Evolutionary conservation across 1,140 invertebrate species (phyloP).

Genomic region (Zaprionus africanus): DNA sequence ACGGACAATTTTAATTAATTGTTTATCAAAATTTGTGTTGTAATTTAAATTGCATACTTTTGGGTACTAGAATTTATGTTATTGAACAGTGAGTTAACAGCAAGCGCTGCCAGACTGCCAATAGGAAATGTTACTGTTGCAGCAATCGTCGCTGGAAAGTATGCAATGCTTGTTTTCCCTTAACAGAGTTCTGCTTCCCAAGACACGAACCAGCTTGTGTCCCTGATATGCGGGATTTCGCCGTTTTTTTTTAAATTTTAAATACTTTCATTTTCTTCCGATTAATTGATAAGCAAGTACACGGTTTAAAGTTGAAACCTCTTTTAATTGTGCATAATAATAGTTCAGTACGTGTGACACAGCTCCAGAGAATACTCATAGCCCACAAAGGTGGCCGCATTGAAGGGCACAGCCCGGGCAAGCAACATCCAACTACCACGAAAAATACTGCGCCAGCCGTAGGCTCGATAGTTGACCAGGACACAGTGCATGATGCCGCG

Average conservation of each 20-base stretch:
- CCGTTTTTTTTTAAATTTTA: too few species aligned
- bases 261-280: too few species aligned
- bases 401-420: constrained; percentile 89
- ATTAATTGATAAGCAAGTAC: too few species aligned
- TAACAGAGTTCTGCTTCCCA: too few species aligned
- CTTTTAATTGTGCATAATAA: background rate
- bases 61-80: constrained; percentile 7
- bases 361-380: constrained; percentile 86
- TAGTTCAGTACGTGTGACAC: constrained; percentile 58
- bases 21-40: background rate
- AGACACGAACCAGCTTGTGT: background rate
- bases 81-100: background rate
- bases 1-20: background rate
- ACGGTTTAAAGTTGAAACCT: constrained; percentile 18
- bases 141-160: too few species aligned
- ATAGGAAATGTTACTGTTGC: background rate
- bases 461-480: constrained; percentile 85
- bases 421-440: constrained; percentile 87
- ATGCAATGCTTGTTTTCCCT: too few species aligned
- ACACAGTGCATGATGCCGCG: constrained; percentile 78
- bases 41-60: background rate
- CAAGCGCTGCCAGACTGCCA: background rate
- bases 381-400: constrained; percentile 88
- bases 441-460: constrained; percentile 86
- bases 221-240: background rate